A percentile compares a stretch with the other conserved stretches of the same genome.
Conservation (phyloP, 2,113 vertebrate genomes). For the Notothenia coriiceps region DNA sequence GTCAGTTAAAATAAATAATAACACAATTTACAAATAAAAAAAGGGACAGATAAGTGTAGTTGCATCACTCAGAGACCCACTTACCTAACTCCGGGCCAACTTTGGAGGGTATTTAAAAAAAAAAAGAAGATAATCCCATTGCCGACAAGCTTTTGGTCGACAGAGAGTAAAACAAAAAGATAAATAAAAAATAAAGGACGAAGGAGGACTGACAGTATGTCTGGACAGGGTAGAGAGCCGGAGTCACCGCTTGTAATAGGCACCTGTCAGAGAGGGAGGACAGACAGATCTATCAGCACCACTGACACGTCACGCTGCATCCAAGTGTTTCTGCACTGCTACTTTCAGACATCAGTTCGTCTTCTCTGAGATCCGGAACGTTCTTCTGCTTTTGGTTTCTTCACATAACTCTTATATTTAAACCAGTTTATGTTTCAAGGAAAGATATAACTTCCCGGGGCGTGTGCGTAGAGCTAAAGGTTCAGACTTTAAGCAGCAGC, state of each 20-base stretch:
- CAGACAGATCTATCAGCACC: conserved; percentile 34
- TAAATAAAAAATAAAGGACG: conserved; percentile 49
- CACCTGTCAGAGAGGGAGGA: conserved; percentile 76
- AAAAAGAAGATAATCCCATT: conserved; percentile 24
- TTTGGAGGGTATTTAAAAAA: conserved; percentile 28
- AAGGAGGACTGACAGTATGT: conserved; percentile 60
- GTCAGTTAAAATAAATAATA: conserved; percentile 57
- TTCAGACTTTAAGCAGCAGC: neutral
- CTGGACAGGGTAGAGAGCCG: conserved; percentile 56
- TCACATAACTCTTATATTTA: neutral
- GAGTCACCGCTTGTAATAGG: conserved; percentile 86
- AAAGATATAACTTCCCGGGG: no score
- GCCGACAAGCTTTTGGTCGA: conserved; percentile 63
- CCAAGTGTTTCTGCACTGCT: neutral
- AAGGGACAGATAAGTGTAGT: conserved; percentile 18
- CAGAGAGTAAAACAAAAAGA: conserved; percentile 59
- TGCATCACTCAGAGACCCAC: conserved; percentile 52
- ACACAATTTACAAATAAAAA: conserved; percentile 23
- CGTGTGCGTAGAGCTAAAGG: no score
- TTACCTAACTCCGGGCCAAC: conserved; percentile 22
- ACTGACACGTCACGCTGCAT: neutral
- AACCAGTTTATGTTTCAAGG: no score
- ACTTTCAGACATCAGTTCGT: neutral
- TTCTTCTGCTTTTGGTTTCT: neutral
- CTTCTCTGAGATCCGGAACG: neutral